Conservation (phyloP, 2,888 invertebrate genomes). For the Mongoloraphidia duomilia region DNA sequence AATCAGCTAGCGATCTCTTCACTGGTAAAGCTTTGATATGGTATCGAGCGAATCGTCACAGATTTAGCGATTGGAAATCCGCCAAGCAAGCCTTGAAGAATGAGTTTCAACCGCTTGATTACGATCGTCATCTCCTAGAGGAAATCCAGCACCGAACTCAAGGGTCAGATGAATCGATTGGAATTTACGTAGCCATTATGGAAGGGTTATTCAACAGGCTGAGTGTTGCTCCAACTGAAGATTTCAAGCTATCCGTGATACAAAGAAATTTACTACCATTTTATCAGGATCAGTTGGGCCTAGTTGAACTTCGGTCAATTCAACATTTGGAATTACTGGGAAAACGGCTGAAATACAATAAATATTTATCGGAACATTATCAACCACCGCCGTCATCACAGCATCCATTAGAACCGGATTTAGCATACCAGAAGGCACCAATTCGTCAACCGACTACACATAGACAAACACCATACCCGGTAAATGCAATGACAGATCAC, state of each 20-base stretch:
- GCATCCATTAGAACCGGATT: slow-evolving; percentile 9
- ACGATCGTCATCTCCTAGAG: slow-evolving; percentile 8
- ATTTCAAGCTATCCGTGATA: not conserved
- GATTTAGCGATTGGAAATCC: not conserved
- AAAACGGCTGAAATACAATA: slow-evolving; percentile 8
- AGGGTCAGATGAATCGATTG: slow-evolving; percentile 7
- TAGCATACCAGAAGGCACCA: slow-evolving; percentile 4
- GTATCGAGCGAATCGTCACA: slow-evolving; percentile 6
- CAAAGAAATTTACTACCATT: slow-evolving; percentile 10
- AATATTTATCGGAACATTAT: not conserved
- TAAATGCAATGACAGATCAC: not conserved
- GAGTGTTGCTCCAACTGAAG: not conserved
- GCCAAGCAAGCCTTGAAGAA: not conserved
- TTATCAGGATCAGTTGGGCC: slow-evolving; percentile 11
- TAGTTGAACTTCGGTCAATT: slow-evolving; percentile 8
- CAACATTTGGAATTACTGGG: slow-evolving; percentile 8
- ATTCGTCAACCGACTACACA: not conserved
- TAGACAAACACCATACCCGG: not conserved
- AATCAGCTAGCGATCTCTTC: not conserved
- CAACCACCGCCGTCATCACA: not conserved
- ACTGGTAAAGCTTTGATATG: slow-evolving; percentile 8
- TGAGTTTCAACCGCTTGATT: slow-evolving; percentile 9
- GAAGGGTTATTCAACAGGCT: slow-evolving; percentile 12
- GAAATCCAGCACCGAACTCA: slow-evolving; percentile 8
- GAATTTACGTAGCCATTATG: slow-evolving; percentile 10